These are phyloP conservation scores for Chironomus tentans DNA, from an alignment of 2,888 invertebrate species.

Conservation along the genomic window DNA sequence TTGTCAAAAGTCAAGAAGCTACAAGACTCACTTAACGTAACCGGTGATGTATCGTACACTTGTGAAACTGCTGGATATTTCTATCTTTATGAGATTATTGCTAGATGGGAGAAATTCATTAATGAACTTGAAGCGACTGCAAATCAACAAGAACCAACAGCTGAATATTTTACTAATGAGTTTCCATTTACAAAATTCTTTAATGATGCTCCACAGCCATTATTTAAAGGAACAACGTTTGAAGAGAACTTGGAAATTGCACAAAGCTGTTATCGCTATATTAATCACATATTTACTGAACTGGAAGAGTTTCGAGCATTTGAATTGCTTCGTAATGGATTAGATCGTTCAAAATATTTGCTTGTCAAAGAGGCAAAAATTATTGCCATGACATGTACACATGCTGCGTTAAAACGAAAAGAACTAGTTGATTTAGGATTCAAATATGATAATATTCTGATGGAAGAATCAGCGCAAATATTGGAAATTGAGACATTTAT, in stretches of 20 bases:
- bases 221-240: slow-evolving; percentile 70
- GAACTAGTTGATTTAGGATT: slow-evolving; percentile 93
- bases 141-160: slow-evolving; percentile 30
- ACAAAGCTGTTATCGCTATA: slow-evolving; percentile 87
- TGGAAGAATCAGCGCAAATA: slow-evolving; percentile 99
- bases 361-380: slow-evolving; percentile 98
- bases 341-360: slow-evolving; percentile 92
- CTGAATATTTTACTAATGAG: slow-evolving; percentile 56
- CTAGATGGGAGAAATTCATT: slow-evolving; percentile 86
- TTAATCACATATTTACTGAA: slow-evolving; percentile 91
- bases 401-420: slow-evolving; percentile 92
- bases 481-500: slow-evolving; percentile 99
- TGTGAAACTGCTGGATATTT: slow-evolving; percentile 99
- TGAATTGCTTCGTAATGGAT: slow-evolving; percentile 87
- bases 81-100: slow-evolving; percentile 85
- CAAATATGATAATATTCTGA: slow-evolving; percentile 96
- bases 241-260: slow-evolving; percentile 83
- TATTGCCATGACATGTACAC: slow-evolving; percentile 99
- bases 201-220: slow-evolving; percentile 81
- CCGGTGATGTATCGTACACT: slow-evolving; percentile 87
- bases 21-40: slow-evolving; percentile 75
- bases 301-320: slow-evolving; percentile 97
- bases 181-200: slow-evolving; percentile 96
- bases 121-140: slow-evolving; percentile 35
- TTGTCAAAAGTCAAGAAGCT: slow-evolving; percentile 78